A percentile compares a stretch with the other conserved stretches of the same genome.
These are phyloP conservation scores for Leucoraja erinaceus DNA, from an alignment of 2,113 vertebrate genomes.

Conservation along the genomic window DNA sequence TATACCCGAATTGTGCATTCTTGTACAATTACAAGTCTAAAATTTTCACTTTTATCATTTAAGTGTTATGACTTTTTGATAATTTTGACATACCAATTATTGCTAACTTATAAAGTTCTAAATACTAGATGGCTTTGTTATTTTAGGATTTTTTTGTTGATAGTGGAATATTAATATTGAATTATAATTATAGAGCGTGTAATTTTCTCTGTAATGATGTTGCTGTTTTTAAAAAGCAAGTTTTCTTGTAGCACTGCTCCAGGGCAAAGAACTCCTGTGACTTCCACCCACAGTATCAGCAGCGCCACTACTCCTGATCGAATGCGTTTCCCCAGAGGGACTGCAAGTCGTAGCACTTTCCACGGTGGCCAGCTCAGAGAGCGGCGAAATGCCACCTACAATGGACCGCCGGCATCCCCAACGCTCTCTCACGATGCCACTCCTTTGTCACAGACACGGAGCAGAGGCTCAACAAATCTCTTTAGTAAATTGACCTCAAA, in stretches of 20 bases:
- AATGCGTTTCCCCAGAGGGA: conserved; percentile 86
- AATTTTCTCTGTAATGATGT: not conserved
- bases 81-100: not conserved
- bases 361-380: conserved; percentile 86
- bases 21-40: not conserved
- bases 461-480: conserved; percentile 87
- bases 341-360: conserved; percentile 90
- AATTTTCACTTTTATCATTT: not conserved
- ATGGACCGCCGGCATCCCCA: conserved; percentile 88
- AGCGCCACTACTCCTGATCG: conserved; percentile 82
- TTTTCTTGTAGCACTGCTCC: conserved; percentile 62
- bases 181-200: not conserved
- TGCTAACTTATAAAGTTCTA: not conserved
- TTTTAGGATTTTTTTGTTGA: not conserved
- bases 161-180: not conserved
- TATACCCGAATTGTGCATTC: not conserved
- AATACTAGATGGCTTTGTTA: not conserved
- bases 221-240: not conserved
- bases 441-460: conserved; percentile 79
- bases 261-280: conserved; percentile 79
- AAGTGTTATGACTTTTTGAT: not conserved
- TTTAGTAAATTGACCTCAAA: conserved; percentile 95
- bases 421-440: conserved; percentile 87
- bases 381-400: conserved; percentile 90
- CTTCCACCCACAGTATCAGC: conserved; percentile 89